Evolutionary conservation across 2,888 invertebrate genomes (phyloP).

Genomic region (Piscicola geometra): DNA sequence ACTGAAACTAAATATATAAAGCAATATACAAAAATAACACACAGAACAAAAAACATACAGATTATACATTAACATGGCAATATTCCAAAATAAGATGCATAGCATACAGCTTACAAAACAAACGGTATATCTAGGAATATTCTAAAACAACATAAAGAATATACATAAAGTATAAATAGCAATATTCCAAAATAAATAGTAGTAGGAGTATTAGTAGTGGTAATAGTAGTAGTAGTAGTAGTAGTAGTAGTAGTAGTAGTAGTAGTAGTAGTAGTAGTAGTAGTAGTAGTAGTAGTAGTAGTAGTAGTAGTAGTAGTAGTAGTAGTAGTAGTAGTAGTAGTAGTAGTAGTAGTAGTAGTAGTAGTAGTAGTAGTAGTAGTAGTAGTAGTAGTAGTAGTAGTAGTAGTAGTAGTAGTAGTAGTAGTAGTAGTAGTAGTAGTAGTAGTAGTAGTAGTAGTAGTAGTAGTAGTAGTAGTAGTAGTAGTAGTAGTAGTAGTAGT

Average conservation of each 20-base stretch:
- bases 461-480: constrained; percentile 34
- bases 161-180: too few species aligned
- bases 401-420: constrained; percentile 32
- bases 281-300: constrained; percentile 35
- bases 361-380: constrained; percentile 29
- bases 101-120: too few species aligned
- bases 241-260: constrained; percentile 34
- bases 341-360: constrained; percentile 32
- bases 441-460: constrained; percentile 34
- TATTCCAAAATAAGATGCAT: too few species aligned
- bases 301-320: constrained; percentile 32
- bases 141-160: too few species aligned
- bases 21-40: too few species aligned
- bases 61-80: too few species aligned
- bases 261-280: constrained; percentile 31
- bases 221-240: constrained; percentile 35
- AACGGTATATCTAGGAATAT: too few species aligned
- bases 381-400: constrained; percentile 20
- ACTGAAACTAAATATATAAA: too few species aligned
- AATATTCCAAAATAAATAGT: too few species aligned
- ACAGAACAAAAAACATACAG: too few species aligned
- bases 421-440: constrained; percentile 12
- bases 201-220: too few species aligned
- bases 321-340: constrained; percentile 32
- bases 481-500: constrained; percentile 20